Evolutionary conservation across 2,113 vertebrate genomes (phyloP).

Genomic region (Eurypyga helias): DNA sequence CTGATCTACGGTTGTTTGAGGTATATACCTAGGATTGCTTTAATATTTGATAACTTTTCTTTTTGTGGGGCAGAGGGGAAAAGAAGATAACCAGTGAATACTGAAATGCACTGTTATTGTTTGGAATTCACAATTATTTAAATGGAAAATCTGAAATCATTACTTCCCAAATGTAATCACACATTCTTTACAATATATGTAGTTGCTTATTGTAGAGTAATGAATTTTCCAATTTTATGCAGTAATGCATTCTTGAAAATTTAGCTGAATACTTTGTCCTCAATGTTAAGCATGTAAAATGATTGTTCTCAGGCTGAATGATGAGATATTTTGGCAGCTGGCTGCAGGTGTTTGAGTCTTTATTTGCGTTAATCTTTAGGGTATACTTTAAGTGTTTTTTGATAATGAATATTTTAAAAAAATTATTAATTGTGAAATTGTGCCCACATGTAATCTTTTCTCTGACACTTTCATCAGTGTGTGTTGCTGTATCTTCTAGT

Average conservation of each 20-base stretch:
- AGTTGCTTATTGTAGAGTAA: background rate
- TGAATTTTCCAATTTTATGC: background rate
- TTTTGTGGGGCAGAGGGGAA: background rate
- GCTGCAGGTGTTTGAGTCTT: background rate
- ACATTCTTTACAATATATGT: background rate
- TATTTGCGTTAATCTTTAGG: background rate
- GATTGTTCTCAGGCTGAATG: background rate
- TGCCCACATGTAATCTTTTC: background rate
- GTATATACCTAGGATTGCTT: slow-evolving; percentile 62
- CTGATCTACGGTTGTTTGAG: slow-evolving; percentile 94
- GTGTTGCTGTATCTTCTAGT: background rate
- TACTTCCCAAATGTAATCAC: background rate
- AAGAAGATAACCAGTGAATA: background rate
- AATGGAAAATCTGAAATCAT: background rate
- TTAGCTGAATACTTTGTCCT: background rate
- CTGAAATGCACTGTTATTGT: background rate
- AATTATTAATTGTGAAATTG: background rate
- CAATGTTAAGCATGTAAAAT: background rate
- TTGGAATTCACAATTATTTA: background rate
- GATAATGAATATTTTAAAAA: background rate
- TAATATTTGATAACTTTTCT: background rate
- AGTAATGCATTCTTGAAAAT: background rate
- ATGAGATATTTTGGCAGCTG: background rate
- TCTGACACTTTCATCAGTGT: background rate
- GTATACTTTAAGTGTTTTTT: background rate